Base-by-base conservation (phyloP, 2,888 invertebrate genomes). In the Seira sanloemensis region DNA sequence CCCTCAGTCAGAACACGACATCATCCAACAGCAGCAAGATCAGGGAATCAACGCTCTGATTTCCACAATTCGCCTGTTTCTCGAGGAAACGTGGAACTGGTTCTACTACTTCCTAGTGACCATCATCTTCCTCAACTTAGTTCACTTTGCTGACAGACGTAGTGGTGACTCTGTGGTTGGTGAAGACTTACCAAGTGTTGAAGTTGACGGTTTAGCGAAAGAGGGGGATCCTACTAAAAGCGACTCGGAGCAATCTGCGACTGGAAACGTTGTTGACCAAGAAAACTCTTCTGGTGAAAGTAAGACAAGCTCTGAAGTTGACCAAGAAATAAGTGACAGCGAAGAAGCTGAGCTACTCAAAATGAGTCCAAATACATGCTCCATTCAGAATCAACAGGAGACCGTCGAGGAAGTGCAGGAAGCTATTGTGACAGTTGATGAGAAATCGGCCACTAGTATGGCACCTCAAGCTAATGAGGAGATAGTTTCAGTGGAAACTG, bases 11-110 rank as follows among this genome's bases (percentile, higher is more conserved):
- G 83, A 78, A 73, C 73, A 78, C 71, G 71, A 72, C 76, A 71
- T 77, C 77, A 71, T 77, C 73, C 78, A 78, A 77, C 67, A 77
- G 67, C 62, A 77, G 46, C 62, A 82, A 74, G 72, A 83, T 58
- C 67, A 19, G 7, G 66, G 2, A 21, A 21, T 18, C 18, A 73
- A 73, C 25, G 77, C 73, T 83, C 82, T 83, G 58, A 73, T 78
- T 83, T 78, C 83, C 68, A 37, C 72, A 72, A 9, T 82, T 77
- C 27, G 83, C 68, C 77, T 74, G 73, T 77, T 83, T 83, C 83
- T 83, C 83, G 83, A 54, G 46, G 66, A 83, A 83, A 54, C 83
- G 83, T 83, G 83, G 83, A 83, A 78, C 78, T 77, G 83, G 78
- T 74, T 83, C 25, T 62, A 68, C 73, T 73, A 83, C 46, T 62